Evolutionary conservation across 2,797 vertebrate genomes (phyloP).

Genomic region (Sebastes nivosus): DNA sequence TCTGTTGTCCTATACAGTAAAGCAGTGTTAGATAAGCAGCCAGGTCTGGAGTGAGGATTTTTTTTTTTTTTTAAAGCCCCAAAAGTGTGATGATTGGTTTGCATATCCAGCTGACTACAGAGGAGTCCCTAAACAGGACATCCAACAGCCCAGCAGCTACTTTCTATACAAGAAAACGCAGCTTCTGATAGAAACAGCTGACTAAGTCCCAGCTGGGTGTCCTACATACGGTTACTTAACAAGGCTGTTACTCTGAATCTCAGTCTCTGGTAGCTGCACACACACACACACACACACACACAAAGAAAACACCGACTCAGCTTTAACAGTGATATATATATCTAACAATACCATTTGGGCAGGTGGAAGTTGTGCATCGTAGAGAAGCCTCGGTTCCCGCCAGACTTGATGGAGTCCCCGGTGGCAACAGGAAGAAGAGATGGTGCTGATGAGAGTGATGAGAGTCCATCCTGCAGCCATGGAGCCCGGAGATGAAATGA

Average conservation of each 20-base stretch:
- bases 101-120: not conserved
- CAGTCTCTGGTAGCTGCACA: not conserved
- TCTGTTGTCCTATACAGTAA: constrained; percentile 10
- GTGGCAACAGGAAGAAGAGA: constrained; percentile 44
- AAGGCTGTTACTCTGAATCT: not conserved
- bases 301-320: not conserved
- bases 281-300: not conserved
- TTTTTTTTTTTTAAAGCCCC: not conserved
- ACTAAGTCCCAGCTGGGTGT: constrained; percentile 36
- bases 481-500: constrained; percentile 69
- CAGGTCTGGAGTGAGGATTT: not conserved
- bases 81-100: constrained; percentile 15
- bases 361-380: constrained; percentile 48
- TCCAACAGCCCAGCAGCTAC: not conserved
- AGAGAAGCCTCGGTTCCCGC: constrained; percentile 48
- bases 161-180: constrained; percentile 16
- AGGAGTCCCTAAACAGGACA: constrained; percentile 16
- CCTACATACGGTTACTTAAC: constrained; percentile 53
- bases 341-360: constrained; percentile 49
- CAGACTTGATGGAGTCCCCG: constrained; percentile 54
- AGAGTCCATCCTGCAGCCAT: constrained; percentile 75
- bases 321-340: not conserved
- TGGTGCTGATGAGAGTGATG: constrained; percentile 65
- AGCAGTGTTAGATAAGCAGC: constrained; percentile 26
- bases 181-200: constrained; percentile 4